phyloP scores from a whole-genome alignment of 2,797 vertebrate genomes.

The Taenioides sp. region DNA sequence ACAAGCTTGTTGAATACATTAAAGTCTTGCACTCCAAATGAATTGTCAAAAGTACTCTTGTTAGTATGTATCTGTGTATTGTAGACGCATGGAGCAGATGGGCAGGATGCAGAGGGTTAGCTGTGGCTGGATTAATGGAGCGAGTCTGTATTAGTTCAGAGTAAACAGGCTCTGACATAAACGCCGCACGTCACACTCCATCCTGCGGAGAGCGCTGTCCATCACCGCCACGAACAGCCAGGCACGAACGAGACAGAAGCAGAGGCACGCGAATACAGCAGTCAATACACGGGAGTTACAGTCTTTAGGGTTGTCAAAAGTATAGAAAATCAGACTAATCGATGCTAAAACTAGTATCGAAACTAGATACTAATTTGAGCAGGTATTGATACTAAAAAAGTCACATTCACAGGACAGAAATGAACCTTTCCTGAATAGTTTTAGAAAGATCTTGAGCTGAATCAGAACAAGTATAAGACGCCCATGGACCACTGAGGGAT shows the following conservation, averaged over 20 bases:
- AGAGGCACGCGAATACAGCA: neutral
- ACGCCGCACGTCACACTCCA: conserved; percentile 73
- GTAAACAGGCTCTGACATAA: conserved; percentile 75
- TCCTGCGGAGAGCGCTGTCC: conserved; percentile 68
- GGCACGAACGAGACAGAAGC: neutral
- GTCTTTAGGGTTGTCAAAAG: too few relatives aligned
- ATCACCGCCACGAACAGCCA: conserved; percentile 40
- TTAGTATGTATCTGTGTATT: neutral
- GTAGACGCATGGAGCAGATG: neutral
- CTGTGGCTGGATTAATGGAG: conserved; percentile 74
- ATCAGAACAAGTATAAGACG: too few relatives aligned
- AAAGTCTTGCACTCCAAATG: neutral
- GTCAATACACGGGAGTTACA: neutral
- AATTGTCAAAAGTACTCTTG: neutral
- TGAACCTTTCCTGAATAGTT: too few relatives aligned
- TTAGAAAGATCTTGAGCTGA: too few relatives aligned
- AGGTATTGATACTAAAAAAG: too few relatives aligned
- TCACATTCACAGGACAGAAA: too few relatives aligned
- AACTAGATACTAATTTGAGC: too few relatives aligned
- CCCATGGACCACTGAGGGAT: too few relatives aligned
- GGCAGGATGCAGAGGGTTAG: conserved; percentile 64
- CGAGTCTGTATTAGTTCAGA: conserved; percentile 75
- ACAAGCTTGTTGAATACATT: too few relatives aligned
- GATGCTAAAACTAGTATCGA: too few relatives aligned
- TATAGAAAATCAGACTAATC: too few relatives aligned